A percentile compares a stretch with the other conserved stretches of the same genome.
These are phyloP conservation scores for Dipus sagitta DNA, from an alignment of 2,797 vertebrate species.

Conservation along the genomic window DNA sequence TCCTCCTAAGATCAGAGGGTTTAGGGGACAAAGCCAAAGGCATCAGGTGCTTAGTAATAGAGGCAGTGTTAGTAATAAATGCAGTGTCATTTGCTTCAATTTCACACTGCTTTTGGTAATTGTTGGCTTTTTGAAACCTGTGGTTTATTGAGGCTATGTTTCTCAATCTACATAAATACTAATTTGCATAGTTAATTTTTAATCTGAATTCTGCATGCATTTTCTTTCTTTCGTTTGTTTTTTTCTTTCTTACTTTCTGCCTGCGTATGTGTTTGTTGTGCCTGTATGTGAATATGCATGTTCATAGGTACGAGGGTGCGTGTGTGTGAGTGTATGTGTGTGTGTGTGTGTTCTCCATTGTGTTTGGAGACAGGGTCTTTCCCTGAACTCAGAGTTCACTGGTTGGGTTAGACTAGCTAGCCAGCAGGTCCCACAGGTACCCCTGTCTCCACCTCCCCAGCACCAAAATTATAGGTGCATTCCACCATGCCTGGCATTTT, in stretches of 20 bases:
- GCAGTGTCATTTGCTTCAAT: neutral
- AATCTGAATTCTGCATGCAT: neutral
- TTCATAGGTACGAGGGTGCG: no score
- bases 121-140: neutral
- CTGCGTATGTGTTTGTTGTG: neutral
- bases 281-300: neutral
- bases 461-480: neutral
- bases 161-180: slow-evolving; percentile 28
- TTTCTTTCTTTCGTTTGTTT: no score
- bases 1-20: neutral
- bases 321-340: neutral
- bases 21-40: neutral
- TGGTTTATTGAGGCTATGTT: neutral
- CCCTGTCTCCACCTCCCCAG: neutral
- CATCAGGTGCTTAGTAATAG: neutral
- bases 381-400: neutral
- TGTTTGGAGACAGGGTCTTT: neutral
- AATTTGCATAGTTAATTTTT: neutral
- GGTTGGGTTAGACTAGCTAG: neutral
- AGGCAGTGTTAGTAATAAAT: no score
- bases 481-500: no score
- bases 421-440: neutral
- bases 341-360: neutral
- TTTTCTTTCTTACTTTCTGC: neutral
- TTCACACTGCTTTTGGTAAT: neutral